Conservation (phyloP, 2,888 invertebrate genomes). For the Drosophila paracracens region DNA sequence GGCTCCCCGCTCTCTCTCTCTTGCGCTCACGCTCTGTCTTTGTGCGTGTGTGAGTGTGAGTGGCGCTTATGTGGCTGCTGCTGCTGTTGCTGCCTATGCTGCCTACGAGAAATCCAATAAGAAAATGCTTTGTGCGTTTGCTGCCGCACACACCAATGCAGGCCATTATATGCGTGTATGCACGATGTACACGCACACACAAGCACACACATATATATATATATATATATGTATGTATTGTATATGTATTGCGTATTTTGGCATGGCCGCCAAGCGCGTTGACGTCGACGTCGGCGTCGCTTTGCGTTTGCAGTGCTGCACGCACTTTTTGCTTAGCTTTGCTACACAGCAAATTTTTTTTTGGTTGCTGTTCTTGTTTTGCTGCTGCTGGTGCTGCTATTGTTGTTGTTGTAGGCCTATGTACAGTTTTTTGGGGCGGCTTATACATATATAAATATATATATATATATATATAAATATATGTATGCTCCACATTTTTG, state of each 20-base stretch:
- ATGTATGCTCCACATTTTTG: conserved; percentile 74
- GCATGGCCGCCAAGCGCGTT: conserved; percentile 53
- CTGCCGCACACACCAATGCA: conserved; percentile 75
- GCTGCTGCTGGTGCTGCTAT: conserved; percentile 6
- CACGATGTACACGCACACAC: conserved; percentile 37
- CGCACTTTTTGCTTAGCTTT: conserved; percentile 75
- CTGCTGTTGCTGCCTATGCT: conserved; percentile 45
- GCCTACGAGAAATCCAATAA: conserved; percentile 68
- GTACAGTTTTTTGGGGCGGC: conserved; percentile 56
- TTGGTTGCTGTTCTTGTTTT: conserved; percentile 14
- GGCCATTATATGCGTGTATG: conserved; percentile 72
- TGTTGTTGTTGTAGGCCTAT: conserved; percentile 38
- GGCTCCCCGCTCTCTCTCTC: conserved; percentile 43
- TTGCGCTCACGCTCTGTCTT: conserved; percentile 5
- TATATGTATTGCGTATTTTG: conserved; percentile 59
- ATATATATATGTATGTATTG: conserved; percentile 13
- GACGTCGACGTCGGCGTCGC: conserved; percentile 39
- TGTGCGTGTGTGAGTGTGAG: conserved; percentile 37
- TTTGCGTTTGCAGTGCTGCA: conserved; percentile 64
- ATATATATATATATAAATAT: neutral
- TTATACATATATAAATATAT: conserved; percentile 31
- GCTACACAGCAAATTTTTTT: conserved; percentile 42
- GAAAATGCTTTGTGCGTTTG: conserved; percentile 67
- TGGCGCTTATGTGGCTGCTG: conserved; percentile 56
- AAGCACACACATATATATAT: neutral